Conservation (phyloP, 2,888 invertebrate species). For the Steinernema carpocapsae region DNA sequence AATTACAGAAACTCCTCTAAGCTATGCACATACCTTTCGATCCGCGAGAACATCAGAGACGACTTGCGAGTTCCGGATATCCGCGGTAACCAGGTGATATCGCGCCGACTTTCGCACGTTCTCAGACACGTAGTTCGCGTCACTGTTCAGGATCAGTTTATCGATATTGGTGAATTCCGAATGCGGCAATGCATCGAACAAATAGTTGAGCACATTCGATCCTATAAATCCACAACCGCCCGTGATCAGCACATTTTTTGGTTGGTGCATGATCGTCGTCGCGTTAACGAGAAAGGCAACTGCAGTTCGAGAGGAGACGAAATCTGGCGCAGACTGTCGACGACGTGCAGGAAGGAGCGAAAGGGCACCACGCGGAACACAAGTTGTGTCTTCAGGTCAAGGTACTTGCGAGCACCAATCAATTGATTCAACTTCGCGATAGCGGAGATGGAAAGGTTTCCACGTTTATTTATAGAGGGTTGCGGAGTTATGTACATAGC, state of each 20-base stretch:
- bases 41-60: constrained; percentile 55
- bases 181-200: constrained; percentile 59
- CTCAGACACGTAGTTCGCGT: constrained; percentile 59
- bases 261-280: constrained; percentile 30
- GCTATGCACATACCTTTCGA: constrained; percentile 56
- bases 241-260: constrained; percentile 62
- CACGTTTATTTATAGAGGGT: not conserved
- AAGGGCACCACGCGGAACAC: not conserved
- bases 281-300: not conserved
- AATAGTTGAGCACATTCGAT: constrained; percentile 66
- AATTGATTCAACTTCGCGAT: constrained; percentile 22
- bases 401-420: not conserved
- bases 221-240: constrained; percentile 69
- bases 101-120: constrained; percentile 56
- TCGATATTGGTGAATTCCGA: constrained; percentile 65
- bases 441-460: not conserved
- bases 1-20: no score
- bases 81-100: constrained; percentile 60
- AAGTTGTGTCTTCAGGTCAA: constrained; percentile 12
- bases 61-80: constrained; percentile 60
- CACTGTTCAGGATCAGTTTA: constrained; percentile 65
- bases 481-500: no score
- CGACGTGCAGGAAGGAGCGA: not conserved
- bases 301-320: no score
- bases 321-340: constrained; percentile 4